phyloP scores from a whole-genome alignment of 1,140 invertebrate species.

The Drosophila ambigua region DNA sequence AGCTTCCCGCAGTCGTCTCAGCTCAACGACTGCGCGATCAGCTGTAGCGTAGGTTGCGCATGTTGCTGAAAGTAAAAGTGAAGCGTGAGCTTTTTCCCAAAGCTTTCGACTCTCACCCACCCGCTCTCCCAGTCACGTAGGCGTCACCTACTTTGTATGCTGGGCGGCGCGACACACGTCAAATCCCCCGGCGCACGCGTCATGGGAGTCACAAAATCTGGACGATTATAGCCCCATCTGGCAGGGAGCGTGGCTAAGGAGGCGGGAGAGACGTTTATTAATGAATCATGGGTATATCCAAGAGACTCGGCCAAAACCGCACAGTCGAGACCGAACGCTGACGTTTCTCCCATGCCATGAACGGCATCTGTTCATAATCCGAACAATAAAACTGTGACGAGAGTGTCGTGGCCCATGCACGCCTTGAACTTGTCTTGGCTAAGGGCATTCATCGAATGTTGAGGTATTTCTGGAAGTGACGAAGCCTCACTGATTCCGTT shows the following conservation, averaged over 20 bases:
- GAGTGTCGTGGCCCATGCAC: neutral
- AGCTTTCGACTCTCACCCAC: constrained; percentile 38
- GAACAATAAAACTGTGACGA: constrained; percentile 2
- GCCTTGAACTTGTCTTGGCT: constrained; percentile 25
- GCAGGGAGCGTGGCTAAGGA: constrained; percentile 23
- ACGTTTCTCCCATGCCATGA: constrained; percentile 22
- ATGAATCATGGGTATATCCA: constrained; percentile 45
- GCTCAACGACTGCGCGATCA: neutral
- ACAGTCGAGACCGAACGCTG: constrained; percentile 20
- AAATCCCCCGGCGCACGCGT: constrained; percentile 60
- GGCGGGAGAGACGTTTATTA: constrained; percentile 66
- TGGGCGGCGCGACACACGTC: constrained; percentile 34
- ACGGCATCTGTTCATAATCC: constrained; percentile 13
- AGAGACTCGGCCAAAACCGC: constrained; percentile 38
- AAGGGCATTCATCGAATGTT: neutral
- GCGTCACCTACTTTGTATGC: constrained; percentile 27
- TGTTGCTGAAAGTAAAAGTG: constrained; percentile 65
- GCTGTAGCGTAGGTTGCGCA: constrained; percentile 2
- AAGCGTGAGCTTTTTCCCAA: constrained; percentile 30
- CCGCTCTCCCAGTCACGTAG: constrained; percentile 1
- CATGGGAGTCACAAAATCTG: constrained; percentile 39
- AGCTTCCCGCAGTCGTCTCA: neutral
- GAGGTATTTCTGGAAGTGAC: neutral
- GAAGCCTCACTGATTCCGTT: too few species aligned
- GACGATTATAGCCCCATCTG: constrained; percentile 6